Conservation (phyloP, 1,140 invertebrate species). For the Chelonus insularis region DNA sequence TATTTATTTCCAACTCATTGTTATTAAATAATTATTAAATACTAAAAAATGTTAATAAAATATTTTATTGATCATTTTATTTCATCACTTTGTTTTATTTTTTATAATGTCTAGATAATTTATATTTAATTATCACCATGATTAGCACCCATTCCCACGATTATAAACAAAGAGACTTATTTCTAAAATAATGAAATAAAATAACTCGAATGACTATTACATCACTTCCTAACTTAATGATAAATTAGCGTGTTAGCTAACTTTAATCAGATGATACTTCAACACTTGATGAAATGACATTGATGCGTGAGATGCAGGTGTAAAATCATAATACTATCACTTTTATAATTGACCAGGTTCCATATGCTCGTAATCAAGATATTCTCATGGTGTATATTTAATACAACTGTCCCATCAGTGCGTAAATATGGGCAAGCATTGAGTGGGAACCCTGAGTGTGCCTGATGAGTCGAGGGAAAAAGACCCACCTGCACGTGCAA, state of each 20-base stretch:
- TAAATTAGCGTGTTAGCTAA: not conserved
- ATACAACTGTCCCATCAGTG: not conserved
- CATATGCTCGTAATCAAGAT: not conserved
- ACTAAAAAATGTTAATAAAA: too few species aligned
- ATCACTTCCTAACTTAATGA: not conserved
- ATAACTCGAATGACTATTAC: too few species aligned
- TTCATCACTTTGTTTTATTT: too few species aligned
- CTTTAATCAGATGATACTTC: not conserved
- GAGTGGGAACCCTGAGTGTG: not conserved
- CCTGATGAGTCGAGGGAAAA: not conserved
- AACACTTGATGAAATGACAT: not conserved
- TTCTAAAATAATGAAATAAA: too few species aligned
- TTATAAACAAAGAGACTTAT: too few species aligned
- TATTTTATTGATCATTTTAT: too few species aligned
- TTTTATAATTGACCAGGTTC: not conserved
- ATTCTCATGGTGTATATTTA: not conserved
- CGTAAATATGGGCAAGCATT: not conserved
- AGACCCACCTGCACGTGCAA: not conserved
- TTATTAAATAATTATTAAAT: too few species aligned
- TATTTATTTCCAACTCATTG: too few species aligned
- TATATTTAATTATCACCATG: too few species aligned
- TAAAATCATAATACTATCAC: not conserved
- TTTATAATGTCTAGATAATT: too few species aligned
- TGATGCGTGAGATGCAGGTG: not conserved
- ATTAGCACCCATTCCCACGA: too few species aligned